Evolutionary conservation across 2,797 vertebrate genomes (phyloP), one percentile per base, ranked within the genome.

Genomic region (Acridotheres tristis): DNA sequence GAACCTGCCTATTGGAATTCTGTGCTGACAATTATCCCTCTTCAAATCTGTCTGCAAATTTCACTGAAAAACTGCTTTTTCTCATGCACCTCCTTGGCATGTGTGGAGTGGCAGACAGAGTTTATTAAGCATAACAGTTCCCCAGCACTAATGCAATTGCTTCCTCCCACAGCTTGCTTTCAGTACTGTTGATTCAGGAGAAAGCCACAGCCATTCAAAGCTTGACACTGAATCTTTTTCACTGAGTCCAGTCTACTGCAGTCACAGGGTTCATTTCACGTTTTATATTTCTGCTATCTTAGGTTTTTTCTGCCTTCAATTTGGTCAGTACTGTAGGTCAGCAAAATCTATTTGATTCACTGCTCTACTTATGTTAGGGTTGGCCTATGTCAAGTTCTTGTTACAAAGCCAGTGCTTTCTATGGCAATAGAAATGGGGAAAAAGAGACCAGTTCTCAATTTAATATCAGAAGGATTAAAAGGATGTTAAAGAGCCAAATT

Each of bases 1-100:
- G 36, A 83, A 29, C 3, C 3, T 2, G 1, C 18, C 50, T 51
- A 1, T 4, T 1, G 1, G 21, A 62, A 72, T 34, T 27, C 42
- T 0, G 0, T 32, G 90, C 69, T 61, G 27, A 54, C 65, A 72
- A 5, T 22, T 26, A 5, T 1, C 43, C 53, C 23, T 63, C 59
- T 61, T 23, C 61, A n/a, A 40, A 59, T 45, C 42, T 30, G 36
- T 21, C 55, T 55, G 21, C 40, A 43, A 26, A 54, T 65, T 50
- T 51, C 54, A 80, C 50, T 40, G 61, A 50, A 76, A 87, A 89
- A 9, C 12, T 76, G 72, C 16, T 63, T 83, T 79, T 67, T 30
- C 57, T 88, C 23, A 1, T 11, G 47, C 21, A 0, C 19, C 74
- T 38, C 20, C 34, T 38, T 59, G 53, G 61, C 40, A 16, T 6